Conservation (phyloP, 2,113 vertebrate species). For the Marmota monax region DNA sequence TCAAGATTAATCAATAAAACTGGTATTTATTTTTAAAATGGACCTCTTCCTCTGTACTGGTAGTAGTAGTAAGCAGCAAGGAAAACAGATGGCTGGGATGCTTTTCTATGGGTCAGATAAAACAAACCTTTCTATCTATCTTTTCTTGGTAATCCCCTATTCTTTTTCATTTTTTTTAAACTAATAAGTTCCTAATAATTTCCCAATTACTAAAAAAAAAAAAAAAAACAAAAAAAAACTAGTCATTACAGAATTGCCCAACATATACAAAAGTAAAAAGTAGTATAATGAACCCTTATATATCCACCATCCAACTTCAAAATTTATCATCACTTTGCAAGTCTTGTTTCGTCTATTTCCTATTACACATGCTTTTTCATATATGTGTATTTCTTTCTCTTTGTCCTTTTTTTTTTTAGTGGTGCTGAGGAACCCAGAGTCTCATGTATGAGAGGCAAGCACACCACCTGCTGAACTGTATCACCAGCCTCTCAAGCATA, state of each 20-base stretch:
- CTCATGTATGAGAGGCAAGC: not conserved
- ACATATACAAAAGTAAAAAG: not conserved
- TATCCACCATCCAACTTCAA: not conserved
- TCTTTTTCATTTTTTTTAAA: slow-evolving; percentile 1
- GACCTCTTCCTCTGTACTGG: not conserved
- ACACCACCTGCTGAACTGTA: not conserved
- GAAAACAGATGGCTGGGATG: not conserved
- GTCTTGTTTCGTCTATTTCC: not conserved
- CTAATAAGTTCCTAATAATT: slow-evolving; percentile 44
- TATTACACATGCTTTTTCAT: not conserved
- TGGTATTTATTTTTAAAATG: slow-evolving; percentile 42
- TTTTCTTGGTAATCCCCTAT: slow-evolving; percentile 10
- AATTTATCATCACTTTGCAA: not conserved
- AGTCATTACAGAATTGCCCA: slow-evolving; percentile 28
- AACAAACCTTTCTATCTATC: slow-evolving; percentile 3
- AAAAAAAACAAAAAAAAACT: not conserved
- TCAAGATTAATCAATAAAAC: slow-evolving; percentile 49
- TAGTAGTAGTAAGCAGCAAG: not conserved
- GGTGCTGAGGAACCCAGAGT: not conserved
- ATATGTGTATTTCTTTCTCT: not conserved
- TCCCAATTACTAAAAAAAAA: slow-evolving; percentile 34
- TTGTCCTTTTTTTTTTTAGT: not conserved
- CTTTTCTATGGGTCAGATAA: not conserved
- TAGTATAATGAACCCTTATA: not conserved
- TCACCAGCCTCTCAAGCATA: not conserved